Evolutionary conservation across 1,140 invertebrate genomes (phyloP), one percentile per base, ranked within the genome.

Genomic region (Anoplolepis gracilipes): DNA sequence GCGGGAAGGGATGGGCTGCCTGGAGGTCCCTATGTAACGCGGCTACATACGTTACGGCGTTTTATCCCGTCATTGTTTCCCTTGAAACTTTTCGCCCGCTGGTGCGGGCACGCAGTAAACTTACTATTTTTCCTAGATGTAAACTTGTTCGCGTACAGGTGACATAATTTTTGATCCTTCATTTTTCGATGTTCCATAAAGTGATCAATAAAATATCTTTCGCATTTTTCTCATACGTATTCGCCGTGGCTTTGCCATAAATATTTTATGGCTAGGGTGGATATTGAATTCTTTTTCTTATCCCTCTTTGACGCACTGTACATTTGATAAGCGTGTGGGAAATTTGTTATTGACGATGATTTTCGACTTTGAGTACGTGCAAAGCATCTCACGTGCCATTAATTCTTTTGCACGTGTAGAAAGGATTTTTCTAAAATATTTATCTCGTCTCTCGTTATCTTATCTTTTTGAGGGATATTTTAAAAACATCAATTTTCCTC

Each of bases 61-160:
- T 90, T 89, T 90, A 87, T 82, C 82, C 86, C 85, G 88, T 89
- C 88, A 89, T 89, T 90, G 88, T 89, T 89, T 89, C 77, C 76
- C 76, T 76, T 70, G 65, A 87, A 89, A 72, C 72, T 90, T 90
- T 87, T 87, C 85, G 61, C 77, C 79, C 85, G 75, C 55, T 59
- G 82, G 67, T 30, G 67, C 87, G 70, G 64, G 30, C 13, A 46
- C 13, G 16, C 85, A 72, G 84, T 88, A 88, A 87, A 90, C 86
- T 90, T 87, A 75, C 81, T 46, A 87, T 87, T 89, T 86, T 72
- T 55, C 72, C 82, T 53, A 81, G 77, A 72, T 77, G 88, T 82
- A 33, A 76, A 81, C 76, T 75, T 28, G 72, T 86, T 84, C 85
- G 69, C 84, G 42, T 70, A 75, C 62, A 55, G 59, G 46, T 81